phyloP scores from a whole-genome alignment of 2,797 vertebrate genomes.

The Steatocranus sp. region DNA sequence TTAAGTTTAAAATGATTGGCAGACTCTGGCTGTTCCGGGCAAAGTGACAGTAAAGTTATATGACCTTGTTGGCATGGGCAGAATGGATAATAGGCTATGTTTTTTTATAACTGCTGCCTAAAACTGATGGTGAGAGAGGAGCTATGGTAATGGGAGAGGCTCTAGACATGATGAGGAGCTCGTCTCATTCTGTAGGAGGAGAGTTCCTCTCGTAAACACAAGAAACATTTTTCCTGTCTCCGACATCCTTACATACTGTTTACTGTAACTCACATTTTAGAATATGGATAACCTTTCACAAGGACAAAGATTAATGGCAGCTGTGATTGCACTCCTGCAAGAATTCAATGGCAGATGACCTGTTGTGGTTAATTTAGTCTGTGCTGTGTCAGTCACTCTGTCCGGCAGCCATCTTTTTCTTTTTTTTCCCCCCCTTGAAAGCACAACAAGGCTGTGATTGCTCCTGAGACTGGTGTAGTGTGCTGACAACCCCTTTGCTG shows the following conservation, averaged over 20 bases:
- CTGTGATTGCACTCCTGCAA: slow-evolving; percentile 47
- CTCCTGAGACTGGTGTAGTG: slow-evolving; percentile 52
- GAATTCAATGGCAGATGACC: slow-evolving; percentile 50
- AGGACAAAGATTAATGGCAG: slow-evolving; percentile 47
- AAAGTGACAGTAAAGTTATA: slow-evolving; percentile 19
- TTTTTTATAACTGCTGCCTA: slow-evolving; percentile 24
- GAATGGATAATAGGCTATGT: slow-evolving; percentile 22
- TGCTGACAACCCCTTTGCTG: slow-evolving; percentile 61
- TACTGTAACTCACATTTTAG: slow-evolving; percentile 3
- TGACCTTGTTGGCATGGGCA: slow-evolving; percentile 4
- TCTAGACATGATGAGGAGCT: slow-evolving; percentile 33
- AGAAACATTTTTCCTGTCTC: not conserved
- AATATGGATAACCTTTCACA: slow-evolving; percentile 35
- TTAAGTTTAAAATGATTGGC: slow-evolving; percentile 29
- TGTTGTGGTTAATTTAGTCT: slow-evolving; percentile 47
- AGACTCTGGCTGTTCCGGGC: slow-evolving; percentile 9
- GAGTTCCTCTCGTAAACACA: slow-evolving; percentile 26
- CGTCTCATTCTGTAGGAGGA: slow-evolving; percentile 17
- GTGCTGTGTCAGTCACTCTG: slow-evolving; percentile 52
- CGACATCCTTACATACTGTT: not conserved
- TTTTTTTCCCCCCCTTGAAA: slow-evolving; percentile 25
- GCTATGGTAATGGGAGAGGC: slow-evolving; percentile 33
- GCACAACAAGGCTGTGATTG: slow-evolving; percentile 56
- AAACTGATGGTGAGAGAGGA: slow-evolving; percentile 28
- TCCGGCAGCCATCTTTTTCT: slow-evolving; percentile 38